These are phyloP conservation scores for Ceratothoa steindachneri DNA, from an alignment of 2,888 invertebrate species.

Conservation along the genomic window DNA sequence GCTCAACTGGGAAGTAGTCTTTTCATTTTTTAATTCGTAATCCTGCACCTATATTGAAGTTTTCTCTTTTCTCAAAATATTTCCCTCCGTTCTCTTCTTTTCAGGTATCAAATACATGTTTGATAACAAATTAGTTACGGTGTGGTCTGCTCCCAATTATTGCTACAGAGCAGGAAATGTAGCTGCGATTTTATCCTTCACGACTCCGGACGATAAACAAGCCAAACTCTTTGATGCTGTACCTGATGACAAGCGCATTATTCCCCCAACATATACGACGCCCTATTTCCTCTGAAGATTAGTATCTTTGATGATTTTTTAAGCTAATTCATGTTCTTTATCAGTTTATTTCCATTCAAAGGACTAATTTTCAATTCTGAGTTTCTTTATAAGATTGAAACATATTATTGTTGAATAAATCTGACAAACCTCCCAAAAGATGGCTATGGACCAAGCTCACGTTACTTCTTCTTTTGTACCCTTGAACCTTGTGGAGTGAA, in stretches of 20 bases:
- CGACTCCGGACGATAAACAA: slow-evolving; percentile 68
- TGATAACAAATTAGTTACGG: slow-evolving; percentile 90
- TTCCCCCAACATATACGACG: slow-evolving; percentile 85
- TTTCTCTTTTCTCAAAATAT: background rate
- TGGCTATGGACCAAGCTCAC: too few species aligned
- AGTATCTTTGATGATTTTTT: background rate
- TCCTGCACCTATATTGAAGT: too few species aligned
- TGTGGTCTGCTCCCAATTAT: slow-evolving; percentile 99
- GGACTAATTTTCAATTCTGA: background rate
- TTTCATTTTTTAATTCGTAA: too few species aligned
- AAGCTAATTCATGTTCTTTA: too few species aligned
- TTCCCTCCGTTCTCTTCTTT: background rate
- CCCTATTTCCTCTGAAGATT: slow-evolving; percentile 83
- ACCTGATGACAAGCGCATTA: slow-evolving; percentile 86
- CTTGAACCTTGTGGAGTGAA: too few species aligned
- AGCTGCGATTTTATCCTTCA: slow-evolving; percentile 90
- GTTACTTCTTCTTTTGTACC: too few species aligned
- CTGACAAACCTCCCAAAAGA: too few species aligned
- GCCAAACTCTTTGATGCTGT: slow-evolving; percentile 91
- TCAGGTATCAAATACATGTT: slow-evolving; percentile 98
- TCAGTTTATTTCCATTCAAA: too few species aligned
- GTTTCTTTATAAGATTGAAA: background rate
- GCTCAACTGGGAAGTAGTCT: too few species aligned
- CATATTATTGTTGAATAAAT: too few species aligned
- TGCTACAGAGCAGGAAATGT: slow-evolving; percentile 99